Conservation (phyloP, 1,140 invertebrate species). For the Helicoverpa zea region DNA sequence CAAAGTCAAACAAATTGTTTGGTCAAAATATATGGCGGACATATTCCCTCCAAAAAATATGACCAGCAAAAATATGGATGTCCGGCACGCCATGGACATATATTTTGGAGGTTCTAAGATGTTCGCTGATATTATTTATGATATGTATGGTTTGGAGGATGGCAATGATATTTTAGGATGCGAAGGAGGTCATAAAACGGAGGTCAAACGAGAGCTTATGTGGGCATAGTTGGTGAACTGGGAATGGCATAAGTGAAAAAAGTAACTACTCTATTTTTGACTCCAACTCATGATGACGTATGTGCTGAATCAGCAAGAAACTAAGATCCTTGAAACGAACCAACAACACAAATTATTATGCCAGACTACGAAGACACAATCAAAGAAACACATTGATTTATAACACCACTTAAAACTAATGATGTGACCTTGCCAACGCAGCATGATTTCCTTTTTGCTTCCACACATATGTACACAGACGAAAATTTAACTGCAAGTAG, state of each 20-base stretch:
- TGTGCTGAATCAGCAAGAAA: background rate
- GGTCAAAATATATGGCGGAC: conserved; percentile 45
- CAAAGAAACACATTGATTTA: background rate
- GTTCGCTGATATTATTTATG: conserved; percentile 22
- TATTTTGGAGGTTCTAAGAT: conserved; percentile 23
- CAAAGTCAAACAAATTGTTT: conserved; percentile 43
- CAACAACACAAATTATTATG: background rate
- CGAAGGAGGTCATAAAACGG: background rate
- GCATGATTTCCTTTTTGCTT: background rate
- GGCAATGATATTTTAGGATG: background rate
- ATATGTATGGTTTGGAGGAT: background rate
- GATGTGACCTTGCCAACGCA: background rate
- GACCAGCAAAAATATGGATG: conserved; percentile 17
- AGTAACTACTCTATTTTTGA: no score
- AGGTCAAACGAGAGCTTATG: background rate
- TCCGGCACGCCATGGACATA: conserved; percentile 23
- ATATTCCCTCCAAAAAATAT: conserved; percentile 36
- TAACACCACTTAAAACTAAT: background rate
- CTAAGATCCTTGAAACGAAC: background rate
- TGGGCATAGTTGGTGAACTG: background rate
- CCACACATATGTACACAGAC: background rate
- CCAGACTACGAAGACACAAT: no score
- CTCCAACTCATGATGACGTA: background rate
- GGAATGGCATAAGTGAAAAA: no score
- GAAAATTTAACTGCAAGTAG: conserved; percentile 1